A percentile compares a stretch with the other conserved stretches of the same genome.
phyloP scores from a whole-genome alignment of 2,888 invertebrate species.

The Clepsis dumicolana region DNA sequence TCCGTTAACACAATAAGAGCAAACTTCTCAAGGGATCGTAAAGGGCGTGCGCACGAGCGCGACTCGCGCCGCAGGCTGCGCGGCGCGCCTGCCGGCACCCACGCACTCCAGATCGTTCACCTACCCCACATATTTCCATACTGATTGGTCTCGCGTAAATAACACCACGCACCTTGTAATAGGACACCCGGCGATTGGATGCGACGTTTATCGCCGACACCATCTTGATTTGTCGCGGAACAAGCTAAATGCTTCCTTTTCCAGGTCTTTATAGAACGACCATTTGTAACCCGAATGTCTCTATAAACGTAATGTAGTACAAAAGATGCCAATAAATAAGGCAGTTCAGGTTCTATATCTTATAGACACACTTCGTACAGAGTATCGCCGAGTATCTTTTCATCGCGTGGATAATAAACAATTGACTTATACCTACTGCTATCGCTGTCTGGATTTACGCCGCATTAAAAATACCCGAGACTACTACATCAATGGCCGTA shows the following conservation, averaged over 20 bases:
- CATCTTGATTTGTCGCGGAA: conserved; percentile 75
- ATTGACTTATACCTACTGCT: background rate
- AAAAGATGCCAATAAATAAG: conserved; percentile 41
- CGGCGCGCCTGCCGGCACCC: conserved; percentile 67
- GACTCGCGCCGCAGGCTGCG: conserved; percentile 74
- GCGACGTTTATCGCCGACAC: conserved; percentile 70
- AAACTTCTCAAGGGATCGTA: conserved; percentile 52
- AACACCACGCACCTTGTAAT: conserved; percentile 72
- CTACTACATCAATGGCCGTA: background rate
- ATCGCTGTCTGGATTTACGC: background rate
- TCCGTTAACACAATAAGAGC: conserved; percentile 19
- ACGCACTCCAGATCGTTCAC: conserved; percentile 81
- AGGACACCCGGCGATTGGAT: conserved; percentile 71
- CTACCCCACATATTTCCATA: conserved; percentile 83
- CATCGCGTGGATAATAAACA: background rate
- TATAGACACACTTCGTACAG: conserved; percentile 13
- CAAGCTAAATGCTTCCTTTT: conserved; percentile 64
- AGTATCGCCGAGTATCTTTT: conserved; percentile 14
- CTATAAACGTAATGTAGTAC: conserved; percentile 64
- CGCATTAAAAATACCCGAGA: background rate
- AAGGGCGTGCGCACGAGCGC: conserved; percentile 78
- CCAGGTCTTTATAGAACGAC: conserved; percentile 59
- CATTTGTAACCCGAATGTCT: conserved; percentile 68
- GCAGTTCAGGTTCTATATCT: conserved; percentile 16
- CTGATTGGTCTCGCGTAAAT: conserved; percentile 78